These are phyloP conservation scores for Synergus itoensis DNA, from an alignment of 2,888 invertebrate species.

Conservation along the genomic window DNA sequence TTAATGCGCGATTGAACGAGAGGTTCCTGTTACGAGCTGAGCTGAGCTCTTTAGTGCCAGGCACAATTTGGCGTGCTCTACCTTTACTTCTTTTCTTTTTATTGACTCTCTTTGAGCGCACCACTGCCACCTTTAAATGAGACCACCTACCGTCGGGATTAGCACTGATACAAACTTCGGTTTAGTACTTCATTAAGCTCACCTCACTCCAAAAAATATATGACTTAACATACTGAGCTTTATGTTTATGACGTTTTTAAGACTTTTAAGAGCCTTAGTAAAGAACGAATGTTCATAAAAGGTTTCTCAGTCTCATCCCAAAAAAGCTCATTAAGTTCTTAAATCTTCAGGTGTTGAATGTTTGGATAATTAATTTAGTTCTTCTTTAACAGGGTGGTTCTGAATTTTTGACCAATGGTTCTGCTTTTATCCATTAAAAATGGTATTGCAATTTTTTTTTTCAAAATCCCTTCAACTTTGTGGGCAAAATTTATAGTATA, in stretches of 20 bases:
- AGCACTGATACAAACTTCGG: constrained; percentile 27
- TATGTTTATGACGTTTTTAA: background rate
- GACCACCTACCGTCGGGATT: constrained; percentile 34
- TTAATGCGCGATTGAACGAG: constrained; percentile 56
- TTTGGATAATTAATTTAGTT: background rate
- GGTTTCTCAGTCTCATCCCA: background rate
- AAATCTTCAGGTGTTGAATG: background rate
- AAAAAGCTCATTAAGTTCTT: background rate
- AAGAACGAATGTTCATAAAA: background rate
- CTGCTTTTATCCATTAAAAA: too few relatives aligned
- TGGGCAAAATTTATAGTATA: too few relatives aligned
- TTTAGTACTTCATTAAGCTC: constrained; percentile 25
- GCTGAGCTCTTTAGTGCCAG: constrained; percentile 37
- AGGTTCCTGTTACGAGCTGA: constrained; percentile 22
- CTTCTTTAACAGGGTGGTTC: too few relatives aligned
- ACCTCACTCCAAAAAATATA: constrained; percentile 8
- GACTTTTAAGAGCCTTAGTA: background rate
- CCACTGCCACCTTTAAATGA: constrained; percentile 36
- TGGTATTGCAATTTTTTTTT: too few relatives aligned
- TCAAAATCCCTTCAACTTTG: too few relatives aligned
- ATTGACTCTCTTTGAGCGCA: constrained; percentile 14
- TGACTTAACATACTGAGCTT: background rate
- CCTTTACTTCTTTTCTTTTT: background rate
- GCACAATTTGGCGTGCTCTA: constrained; percentile 34
- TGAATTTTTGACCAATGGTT: too few relatives aligned